Evolutionary conservation across 2,888 invertebrate species (phyloP).

Genomic region (Clusia tigrina): DNA sequence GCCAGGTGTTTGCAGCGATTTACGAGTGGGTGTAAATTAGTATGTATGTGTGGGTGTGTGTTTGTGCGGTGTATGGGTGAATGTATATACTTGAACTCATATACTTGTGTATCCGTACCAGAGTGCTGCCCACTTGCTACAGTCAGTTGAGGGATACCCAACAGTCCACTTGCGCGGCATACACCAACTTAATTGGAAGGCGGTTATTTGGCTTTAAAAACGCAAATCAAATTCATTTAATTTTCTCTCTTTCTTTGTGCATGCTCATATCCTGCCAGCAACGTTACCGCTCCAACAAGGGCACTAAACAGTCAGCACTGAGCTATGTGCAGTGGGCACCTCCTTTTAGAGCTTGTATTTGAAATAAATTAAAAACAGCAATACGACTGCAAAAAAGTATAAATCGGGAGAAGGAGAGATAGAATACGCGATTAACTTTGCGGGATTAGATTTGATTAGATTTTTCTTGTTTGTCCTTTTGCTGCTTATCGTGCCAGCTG

Average conservation of each 20-base stretch:
- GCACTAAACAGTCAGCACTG: not conserved
- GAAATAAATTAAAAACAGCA: conserved; percentile 46
- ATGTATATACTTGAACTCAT: not conserved
- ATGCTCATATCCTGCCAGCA: not conserved
- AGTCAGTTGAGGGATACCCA: conserved; percentile 21
- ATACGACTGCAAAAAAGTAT: not conserved
- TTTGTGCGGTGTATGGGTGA: not conserved
- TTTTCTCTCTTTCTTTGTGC: conserved; percentile 30
- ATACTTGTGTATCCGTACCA: not conserved
- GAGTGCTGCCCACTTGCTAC: not conserved
- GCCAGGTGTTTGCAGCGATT: conserved; percentile 55
- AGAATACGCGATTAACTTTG: conserved; percentile 48
- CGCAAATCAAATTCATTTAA: conserved; percentile 60
- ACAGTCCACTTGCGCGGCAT: conserved; percentile 23
- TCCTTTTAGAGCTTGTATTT: conserved; percentile 55
- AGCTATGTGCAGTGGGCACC: conserved; percentile 33
- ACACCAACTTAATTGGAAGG: conserved; percentile 53
- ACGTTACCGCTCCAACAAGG: not conserved
- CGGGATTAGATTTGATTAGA: conserved; percentile 59
- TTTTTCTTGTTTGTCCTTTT: conserved; percentile 44
- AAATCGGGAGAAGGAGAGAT: not conserved
- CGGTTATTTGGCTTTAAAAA: conserved; percentile 58
- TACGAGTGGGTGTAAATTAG: conserved; percentile 52
- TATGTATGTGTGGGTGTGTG: conserved; percentile 24
- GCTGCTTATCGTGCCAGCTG: not conserved